Evolutionary conservation across 2,113 vertebrate genomes (phyloP).

Genomic region (Gallinago media): DNA sequence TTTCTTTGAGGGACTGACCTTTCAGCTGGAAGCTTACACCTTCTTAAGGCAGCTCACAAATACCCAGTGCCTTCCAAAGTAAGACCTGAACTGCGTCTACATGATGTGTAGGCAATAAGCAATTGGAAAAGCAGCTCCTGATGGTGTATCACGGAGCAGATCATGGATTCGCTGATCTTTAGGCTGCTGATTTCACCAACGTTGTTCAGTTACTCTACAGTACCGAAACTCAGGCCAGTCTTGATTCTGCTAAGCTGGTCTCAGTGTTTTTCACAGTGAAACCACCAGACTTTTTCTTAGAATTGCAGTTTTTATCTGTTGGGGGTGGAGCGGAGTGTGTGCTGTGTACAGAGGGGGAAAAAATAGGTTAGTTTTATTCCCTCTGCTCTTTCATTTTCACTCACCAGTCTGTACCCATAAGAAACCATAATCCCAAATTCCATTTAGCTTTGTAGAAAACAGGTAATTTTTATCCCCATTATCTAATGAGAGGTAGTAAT

Average conservation of each 20-base stretch:
- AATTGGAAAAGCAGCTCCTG: not conserved
- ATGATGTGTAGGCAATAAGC: not conserved
- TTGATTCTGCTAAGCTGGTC: not conserved
- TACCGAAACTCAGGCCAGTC: not conserved
- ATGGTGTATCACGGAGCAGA: not conserved
- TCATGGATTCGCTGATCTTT: not conserved
- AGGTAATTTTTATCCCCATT: not conserved
- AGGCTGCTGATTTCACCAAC: not conserved
- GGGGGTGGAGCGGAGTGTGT: not conserved
- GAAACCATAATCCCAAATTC: not conserved
- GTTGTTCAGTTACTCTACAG: not conserved
- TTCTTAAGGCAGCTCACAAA: not conserved
- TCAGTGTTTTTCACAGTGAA: not conserved
- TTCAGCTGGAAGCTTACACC: not conserved
- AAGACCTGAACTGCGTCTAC: not conserved
- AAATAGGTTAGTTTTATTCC: not conserved
- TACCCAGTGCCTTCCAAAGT: not conserved
- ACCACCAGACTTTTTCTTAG: not conserved
- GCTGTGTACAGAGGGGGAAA: not conserved
- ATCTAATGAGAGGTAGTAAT: not conserved
- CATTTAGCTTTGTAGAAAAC: not conserved
- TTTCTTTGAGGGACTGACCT: not conserved
- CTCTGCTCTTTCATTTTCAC: not conserved
- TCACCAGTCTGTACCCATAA: not conserved
- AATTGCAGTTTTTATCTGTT: not conserved